A percentile compares a stretch with the other conserved stretches of the same genome.
phyloP scores from a whole-genome alignment of 2,113 vertebrate species.

The Campylomormyrus tamandua region DNA sequence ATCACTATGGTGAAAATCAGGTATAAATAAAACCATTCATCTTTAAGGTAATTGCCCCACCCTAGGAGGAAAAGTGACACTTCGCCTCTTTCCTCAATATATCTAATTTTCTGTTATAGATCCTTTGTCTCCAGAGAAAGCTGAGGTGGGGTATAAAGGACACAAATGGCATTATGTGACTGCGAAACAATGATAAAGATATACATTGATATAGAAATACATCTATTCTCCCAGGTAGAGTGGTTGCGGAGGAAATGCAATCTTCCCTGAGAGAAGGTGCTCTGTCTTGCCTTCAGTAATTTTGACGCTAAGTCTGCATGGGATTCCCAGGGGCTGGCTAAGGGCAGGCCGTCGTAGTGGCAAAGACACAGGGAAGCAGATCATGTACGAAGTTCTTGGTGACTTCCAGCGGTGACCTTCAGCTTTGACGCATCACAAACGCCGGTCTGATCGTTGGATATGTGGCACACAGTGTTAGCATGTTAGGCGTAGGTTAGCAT shows the following conservation, averaged over 20 bases:
- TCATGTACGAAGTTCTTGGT: neutral
- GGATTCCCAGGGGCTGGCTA: neutral
- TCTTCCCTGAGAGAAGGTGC: neutral
- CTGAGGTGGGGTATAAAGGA: neutral
- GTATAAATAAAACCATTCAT: neutral
- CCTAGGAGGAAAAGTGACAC: neutral
- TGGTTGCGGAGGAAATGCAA: neutral
- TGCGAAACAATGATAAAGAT: conserved; percentile 10
- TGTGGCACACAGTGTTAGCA: neutral
- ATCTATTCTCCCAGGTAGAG: neutral
- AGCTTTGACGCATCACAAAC: neutral
- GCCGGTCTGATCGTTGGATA: neutral
- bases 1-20: neutral
- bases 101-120: neutral
- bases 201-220: neutral
- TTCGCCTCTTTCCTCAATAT: neutral
- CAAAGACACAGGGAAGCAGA: neutral
- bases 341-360: neutral
- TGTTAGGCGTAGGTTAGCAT: neutral
- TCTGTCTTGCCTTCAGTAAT: neutral
- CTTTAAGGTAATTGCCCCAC: neutral
- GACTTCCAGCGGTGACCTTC: neutral
- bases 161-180: neutral
- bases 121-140: neutral
- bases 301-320: neutral